These are phyloP conservation scores for Oxyteleia sp. DNA, from an alignment of 2,888 invertebrate genomes.

Conservation along the genomic window DNA sequence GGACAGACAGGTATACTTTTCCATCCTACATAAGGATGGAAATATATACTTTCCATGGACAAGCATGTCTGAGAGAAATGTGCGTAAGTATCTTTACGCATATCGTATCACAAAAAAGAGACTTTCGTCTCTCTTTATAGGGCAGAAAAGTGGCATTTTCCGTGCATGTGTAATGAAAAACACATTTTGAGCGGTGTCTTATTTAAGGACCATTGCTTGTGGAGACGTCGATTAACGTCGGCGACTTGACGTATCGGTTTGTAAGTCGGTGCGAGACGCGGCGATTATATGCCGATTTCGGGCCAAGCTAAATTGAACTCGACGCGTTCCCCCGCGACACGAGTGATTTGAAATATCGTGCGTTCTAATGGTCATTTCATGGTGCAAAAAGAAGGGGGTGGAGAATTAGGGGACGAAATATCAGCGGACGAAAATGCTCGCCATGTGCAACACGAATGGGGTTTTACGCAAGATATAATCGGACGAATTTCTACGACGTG, in stretches of 20 bases:
- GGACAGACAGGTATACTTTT: no score
- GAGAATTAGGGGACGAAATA: constrained; percentile 78
- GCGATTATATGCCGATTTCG: constrained; percentile 29
- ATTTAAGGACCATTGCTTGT: constrained; percentile 20
- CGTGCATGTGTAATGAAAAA: no score
- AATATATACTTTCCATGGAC: no score
- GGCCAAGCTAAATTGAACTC: constrained; percentile 57
- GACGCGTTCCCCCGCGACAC: constrained; percentile 40
- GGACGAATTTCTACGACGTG: constrained; percentile 55
- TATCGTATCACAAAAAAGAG: no score
- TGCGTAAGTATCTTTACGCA: no score
- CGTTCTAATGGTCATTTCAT: constrained; percentile 84
- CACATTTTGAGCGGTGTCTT: constrained; percentile 15
- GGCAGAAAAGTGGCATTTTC: no score
- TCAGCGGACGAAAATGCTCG: constrained; percentile 76
- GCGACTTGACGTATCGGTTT: constrained; percentile 35
- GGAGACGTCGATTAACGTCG: constrained; percentile 15
- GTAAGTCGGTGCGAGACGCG: constrained; percentile 3
- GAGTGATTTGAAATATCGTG: constrained; percentile 80
- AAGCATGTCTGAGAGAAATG: no score
- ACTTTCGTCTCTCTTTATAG: no score
- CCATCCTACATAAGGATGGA: no score
- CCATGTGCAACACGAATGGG: constrained; percentile 80
- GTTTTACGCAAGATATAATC: constrained; percentile 83
- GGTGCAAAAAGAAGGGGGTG: constrained; percentile 79